These are phyloP conservation scores for Operophtera brumata DNA, from an alignment of 2,888 invertebrate species.

Conservation along the genomic window DNA sequence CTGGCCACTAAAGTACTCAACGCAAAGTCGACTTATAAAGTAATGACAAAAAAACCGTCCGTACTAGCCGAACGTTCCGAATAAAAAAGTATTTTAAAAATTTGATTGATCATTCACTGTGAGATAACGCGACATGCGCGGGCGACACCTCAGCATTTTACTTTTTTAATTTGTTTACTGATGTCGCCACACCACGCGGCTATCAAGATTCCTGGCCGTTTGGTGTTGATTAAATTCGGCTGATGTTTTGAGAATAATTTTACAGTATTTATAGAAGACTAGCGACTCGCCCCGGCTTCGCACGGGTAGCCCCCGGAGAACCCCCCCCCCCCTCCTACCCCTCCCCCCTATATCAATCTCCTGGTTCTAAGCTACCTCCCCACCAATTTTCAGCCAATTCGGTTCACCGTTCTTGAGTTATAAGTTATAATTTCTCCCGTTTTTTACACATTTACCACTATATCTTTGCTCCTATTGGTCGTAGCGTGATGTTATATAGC, in stretches of 20 bases:
- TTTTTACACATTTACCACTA: too few species aligned
- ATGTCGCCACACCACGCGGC: slow-evolving; percentile 60
- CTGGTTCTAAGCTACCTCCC: too few species aligned
- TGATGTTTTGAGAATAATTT: not conserved
- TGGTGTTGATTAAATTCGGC: not conserved
- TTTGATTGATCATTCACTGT: slow-evolving; percentile 68
- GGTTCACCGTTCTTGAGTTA: too few species aligned
- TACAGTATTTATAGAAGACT: not conserved
- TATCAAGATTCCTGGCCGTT: slow-evolving; percentile 47
- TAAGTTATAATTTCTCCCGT: too few species aligned
- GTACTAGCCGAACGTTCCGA: slow-evolving; percentile 46
- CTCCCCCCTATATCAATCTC: too few species aligned
- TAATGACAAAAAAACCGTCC: not conserved
- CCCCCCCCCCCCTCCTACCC: too few species aligned
- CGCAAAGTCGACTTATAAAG: not conserved
- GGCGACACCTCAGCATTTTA: slow-evolving; percentile 56
- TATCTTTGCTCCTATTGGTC: too few species aligned
- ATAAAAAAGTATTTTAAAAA: slow-evolving; percentile 61
- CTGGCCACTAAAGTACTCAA: too few species aligned
- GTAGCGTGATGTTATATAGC: too few species aligned
- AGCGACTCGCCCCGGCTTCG: too few species aligned
- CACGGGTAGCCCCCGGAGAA: too few species aligned
- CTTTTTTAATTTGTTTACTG: slow-evolving; percentile 42
- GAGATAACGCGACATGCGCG: slow-evolving; percentile 67
- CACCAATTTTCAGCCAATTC: too few species aligned